Percentiles rank a stretch among this genome's conserved stretches.
These are phyloP conservation scores for Malurus cyaneus DNA, from an alignment of 2,113 vertebrate species.

Conservation along the genomic window DNA sequence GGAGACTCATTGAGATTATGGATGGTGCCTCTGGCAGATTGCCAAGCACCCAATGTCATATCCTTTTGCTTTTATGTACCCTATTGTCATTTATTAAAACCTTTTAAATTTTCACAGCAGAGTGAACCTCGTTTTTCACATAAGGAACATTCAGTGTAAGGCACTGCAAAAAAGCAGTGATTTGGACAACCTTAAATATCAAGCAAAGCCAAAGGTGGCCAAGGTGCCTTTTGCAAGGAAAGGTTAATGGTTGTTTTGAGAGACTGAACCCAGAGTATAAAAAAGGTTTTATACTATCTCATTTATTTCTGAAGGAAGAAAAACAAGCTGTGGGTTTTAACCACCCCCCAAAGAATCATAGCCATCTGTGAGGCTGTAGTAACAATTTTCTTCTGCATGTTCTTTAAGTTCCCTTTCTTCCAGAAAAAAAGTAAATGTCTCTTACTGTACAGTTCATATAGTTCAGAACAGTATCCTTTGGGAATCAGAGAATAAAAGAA, in stretches of 20 bases:
- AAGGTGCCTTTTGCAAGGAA: background rate
- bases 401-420: background rate
- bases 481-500: background rate
- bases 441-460: background rate
- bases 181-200: background rate
- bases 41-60: no score
- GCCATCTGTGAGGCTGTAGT: background rate
- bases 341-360: background rate
- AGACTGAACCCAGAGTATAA: background rate
- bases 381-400: background rate
- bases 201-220: background rate
- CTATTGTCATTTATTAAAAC: no score
- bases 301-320: background rate
- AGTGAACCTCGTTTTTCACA: no score
- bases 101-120: no score
- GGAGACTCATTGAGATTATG: no score
- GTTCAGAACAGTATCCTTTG: background rate
- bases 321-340: background rate
- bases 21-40: no score
- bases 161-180: background rate
- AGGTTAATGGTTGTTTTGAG: background rate
- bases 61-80: no score
- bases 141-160: background rate
- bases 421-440: background rate
- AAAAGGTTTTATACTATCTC: background rate